Evolutionary conservation across 2,797 vertebrate species (phyloP).

Genomic region (Danio choprae): DNA sequence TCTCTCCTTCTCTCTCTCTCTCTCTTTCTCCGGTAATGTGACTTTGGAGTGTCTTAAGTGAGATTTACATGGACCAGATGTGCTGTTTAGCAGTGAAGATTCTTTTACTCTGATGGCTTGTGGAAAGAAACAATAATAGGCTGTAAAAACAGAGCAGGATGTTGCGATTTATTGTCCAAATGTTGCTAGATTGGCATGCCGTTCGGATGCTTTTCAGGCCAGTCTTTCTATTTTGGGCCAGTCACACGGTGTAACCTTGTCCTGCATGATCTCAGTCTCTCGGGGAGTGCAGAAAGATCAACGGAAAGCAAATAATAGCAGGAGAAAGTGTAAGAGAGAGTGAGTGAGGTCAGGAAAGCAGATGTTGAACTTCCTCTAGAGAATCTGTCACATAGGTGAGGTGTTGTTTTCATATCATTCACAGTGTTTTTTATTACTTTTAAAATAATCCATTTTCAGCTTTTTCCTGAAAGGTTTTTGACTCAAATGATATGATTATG

Average conservation of each 20-base stretch:
- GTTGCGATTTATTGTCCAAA: slow-evolving; percentile 37
- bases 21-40: slow-evolving; percentile 64
- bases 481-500: too few species aligned
- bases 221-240: slow-evolving; percentile 43
- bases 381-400: slow-evolving; percentile 58
- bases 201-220: slow-evolving; percentile 33
- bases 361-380: slow-evolving; percentile 55
- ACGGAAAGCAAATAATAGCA: slow-evolving; percentile 40
- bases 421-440: slow-evolving; percentile 14
- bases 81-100: slow-evolving; percentile 8
- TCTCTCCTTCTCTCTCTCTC: background rate
- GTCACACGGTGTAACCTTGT: slow-evolving; percentile 40
- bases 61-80: slow-evolving; percentile 31
- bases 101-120: slow-evolving; percentile 12
- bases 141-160: slow-evolving; percentile 28
- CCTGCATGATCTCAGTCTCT: slow-evolving; percentile 39
- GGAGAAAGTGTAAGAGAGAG: slow-evolving; percentile 36
- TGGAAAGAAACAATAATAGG: slow-evolving; percentile 36
- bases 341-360: slow-evolving; percentile 39
- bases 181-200: slow-evolving; percentile 26
- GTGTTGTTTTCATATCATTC: slow-evolving; percentile 50
- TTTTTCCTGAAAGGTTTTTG: slow-evolving; percentile 15
- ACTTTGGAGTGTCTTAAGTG: slow-evolving; percentile 73
- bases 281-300: slow-evolving; percentile 32
- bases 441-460: background rate